Conservation (phyloP, 2,113 vertebrate genomes). For the Amia ocellicauda region DNA sequence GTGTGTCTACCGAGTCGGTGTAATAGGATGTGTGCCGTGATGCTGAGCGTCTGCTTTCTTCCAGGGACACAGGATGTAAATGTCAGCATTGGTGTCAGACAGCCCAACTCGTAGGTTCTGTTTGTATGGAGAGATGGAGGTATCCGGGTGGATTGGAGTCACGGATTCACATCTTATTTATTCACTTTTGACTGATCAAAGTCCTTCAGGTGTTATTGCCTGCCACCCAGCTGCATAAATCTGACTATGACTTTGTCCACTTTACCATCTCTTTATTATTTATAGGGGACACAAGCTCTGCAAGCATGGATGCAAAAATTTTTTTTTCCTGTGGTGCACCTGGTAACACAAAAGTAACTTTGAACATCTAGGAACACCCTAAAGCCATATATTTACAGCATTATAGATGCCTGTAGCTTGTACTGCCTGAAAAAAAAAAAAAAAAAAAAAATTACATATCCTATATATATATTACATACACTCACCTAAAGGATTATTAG, state of each 20-base stretch:
- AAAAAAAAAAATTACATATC: too few species aligned
- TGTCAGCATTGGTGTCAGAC: too few species aligned
- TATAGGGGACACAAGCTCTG: constrained; percentile 3
- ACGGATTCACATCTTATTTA: not conserved
- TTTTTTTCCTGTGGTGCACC: not conserved
- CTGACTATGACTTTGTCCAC: not conserved
- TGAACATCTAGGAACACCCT: constrained; percentile 12
- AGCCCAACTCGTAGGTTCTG: not conserved
- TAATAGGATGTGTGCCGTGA: too few species aligned
- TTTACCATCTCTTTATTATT: constrained; percentile 10
- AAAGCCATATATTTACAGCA: constrained; percentile 17
- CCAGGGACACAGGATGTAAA: not conserved
- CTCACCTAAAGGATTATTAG: too few species aligned
- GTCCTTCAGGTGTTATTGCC: not conserved
- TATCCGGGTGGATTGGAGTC: not conserved
- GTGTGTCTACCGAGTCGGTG: too few species aligned
- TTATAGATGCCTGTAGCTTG: constrained; percentile 20
- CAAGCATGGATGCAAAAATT: not conserved
- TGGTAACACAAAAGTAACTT: constrained; percentile 15
- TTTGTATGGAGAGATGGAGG: not conserved
- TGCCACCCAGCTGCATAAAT: constrained; percentile 1
- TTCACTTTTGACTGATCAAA: not conserved
- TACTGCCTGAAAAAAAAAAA: constrained; percentile 10
- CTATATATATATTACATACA: too few species aligned
- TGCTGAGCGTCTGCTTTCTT: not conserved